phyloP scores from a whole-genome alignment of 2,888 invertebrate genomes.

The Arge pagana region DNA sequence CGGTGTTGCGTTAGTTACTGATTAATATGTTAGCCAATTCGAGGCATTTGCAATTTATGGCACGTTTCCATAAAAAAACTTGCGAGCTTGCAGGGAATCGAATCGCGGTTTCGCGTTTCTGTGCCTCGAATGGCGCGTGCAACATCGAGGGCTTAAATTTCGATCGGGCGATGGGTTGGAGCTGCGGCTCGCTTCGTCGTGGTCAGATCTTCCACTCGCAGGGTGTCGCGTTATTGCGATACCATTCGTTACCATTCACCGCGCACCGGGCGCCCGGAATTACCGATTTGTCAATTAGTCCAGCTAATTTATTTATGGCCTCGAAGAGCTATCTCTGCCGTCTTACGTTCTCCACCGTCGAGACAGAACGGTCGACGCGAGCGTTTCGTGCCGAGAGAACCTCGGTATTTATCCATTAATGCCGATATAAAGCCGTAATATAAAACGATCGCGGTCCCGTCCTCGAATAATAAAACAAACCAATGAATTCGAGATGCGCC shows the following conservation, averaged over 20 bases:
- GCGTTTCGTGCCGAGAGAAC: conserved; percentile 7
- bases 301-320: conserved; percentile 49
- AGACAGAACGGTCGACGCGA: conserved; percentile 26
- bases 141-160: no score
- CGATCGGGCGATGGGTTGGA: no score
- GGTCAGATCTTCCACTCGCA: not conserved
- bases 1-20: no score
- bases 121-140: no score
- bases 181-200: not conserved
- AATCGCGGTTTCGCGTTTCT: no score
- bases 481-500: no score
- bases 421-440: conserved; percentile 18
- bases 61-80: no score
- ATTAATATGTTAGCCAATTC: no score
- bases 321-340: conserved; percentile 30
- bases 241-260: conserved; percentile 44
- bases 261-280: conserved; percentile 39
- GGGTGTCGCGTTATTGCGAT: conserved; percentile 40
- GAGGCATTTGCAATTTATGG: no score
- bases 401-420: conserved; percentile 13
- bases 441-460: no score
- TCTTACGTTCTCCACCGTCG: conserved; percentile 35
- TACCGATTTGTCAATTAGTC: conserved; percentile 53
- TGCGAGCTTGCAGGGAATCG: no score
- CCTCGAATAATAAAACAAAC: no score